Percentiles rank a stretch among this genome's conserved stretches.
Evolutionary conservation across 1,140 invertebrate genomes (phyloP).

Genomic region (Drosophila neocordata): DNA sequence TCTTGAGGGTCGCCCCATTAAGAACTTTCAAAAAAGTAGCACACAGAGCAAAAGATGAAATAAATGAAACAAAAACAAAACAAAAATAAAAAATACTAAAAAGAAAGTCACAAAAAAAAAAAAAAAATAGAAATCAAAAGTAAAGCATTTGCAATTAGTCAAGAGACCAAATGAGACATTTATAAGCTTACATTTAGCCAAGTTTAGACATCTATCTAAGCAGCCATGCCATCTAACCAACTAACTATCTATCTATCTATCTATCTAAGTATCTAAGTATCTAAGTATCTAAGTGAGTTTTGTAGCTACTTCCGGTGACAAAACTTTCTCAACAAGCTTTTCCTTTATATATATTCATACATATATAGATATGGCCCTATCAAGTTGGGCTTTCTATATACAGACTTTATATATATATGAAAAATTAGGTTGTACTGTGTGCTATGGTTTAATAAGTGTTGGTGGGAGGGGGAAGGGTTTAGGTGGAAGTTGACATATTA

Average conservation of each 20-base stretch:
- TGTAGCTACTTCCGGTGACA: conserved; percentile 52
- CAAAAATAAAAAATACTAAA: not conserved
- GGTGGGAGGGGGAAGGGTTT: not conserved
- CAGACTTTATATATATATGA: no score
- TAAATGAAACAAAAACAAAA: conserved; percentile 32
- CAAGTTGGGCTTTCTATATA: conserved; percentile 17
- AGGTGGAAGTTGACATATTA: conserved; percentile 40
- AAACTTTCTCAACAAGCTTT: conserved; percentile 32
- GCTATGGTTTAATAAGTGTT: no score
- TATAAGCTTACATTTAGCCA: conserved; percentile 50
- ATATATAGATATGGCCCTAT: conserved; percentile 28
- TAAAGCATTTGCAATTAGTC: conserved; percentile 59
- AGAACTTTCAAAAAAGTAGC: conserved; percentile 58
- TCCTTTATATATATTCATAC: not conserved
- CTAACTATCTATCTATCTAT: conserved; percentile 13
- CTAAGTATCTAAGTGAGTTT: conserved; percentile 4
- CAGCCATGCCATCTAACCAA: conserved; percentile 41
- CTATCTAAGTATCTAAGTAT: conserved; percentile 15
- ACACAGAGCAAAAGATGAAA: conserved; percentile 10
- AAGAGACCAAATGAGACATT: conserved; percentile 24
- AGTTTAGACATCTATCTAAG: conserved; percentile 42
- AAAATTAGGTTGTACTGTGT: no score
- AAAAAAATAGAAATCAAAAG: conserved; percentile 15
- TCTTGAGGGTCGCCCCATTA: conserved; percentile 19
- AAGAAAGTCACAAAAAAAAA: conserved; percentile 13